Conservation (phyloP, 2,113 vertebrate genomes). For the Suncus etruscus region DNA sequence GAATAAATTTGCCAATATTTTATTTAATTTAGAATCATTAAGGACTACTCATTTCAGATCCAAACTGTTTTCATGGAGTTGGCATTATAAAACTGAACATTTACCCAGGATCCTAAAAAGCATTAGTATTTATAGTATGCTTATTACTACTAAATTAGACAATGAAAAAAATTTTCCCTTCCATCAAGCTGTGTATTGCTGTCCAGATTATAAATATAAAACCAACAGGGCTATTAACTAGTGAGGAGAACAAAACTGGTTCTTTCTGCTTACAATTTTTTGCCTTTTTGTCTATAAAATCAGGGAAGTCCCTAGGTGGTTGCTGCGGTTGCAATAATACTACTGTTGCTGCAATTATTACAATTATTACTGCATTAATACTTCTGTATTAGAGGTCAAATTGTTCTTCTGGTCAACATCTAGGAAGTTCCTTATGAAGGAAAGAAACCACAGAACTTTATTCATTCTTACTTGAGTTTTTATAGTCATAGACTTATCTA, state of each 20-base stretch:
- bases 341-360: too few relatives aligned
- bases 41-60: neutral
- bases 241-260: neutral
- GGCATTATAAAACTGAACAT: neutral
- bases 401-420: neutral
- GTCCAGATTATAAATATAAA: too few relatives aligned
- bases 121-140: neutral
- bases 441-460: neutral
- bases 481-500: neutral
- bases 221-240: neutral
- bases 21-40: constrained; percentile 23
- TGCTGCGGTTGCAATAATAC: neutral
- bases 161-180: neutral
- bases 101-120: neutral
- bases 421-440: neutral
- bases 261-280: neutral
- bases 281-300: neutral
- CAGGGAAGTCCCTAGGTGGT: neutral
- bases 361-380: too few relatives aligned
- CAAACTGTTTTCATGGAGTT: neutral
- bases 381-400: neutral
- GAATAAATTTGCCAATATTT: neutral
- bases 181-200: neutral
- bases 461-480: neutral
- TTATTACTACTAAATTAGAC: neutral